A percentile compares a stretch with the other conserved stretches of the same genome.
phyloP scores from a whole-genome alignment of 2,113 vertebrate genomes.

The Cettia cetti region DNA sequence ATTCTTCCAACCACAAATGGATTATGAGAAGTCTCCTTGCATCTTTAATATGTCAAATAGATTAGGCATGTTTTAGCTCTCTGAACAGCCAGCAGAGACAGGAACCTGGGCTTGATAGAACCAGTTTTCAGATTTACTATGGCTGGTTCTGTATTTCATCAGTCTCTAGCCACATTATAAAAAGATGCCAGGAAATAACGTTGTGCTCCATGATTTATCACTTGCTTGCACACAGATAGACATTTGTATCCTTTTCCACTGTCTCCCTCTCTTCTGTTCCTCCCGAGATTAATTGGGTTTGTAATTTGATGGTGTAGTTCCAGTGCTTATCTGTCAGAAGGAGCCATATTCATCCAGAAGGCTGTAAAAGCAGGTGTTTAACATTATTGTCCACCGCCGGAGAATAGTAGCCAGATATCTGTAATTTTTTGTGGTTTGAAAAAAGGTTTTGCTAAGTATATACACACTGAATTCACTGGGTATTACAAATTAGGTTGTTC shows the following conservation, averaged over 20 bases:
- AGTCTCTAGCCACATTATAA: neutral
- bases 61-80: neutral
- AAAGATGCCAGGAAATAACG: conserved; percentile 12
- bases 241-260: conserved; percentile 10
- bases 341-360: neutral
- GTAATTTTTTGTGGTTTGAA: neutral
- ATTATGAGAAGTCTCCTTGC: neutral
- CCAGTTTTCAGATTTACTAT: neutral
- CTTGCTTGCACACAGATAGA: neutral
- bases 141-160: conserved; percentile 26
- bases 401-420: neutral
- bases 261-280: neutral
- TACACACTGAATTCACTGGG: neutral
- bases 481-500: neutral
- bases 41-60: neutral
- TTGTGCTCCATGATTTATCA: conserved; percentile 10
- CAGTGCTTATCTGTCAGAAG: conserved; percentile 5
- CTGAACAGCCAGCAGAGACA: neutral
- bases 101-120: conserved; percentile 16
- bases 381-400: neutral
- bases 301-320: conserved; percentile 23
- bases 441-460: neutral
- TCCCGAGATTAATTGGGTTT: neutral
- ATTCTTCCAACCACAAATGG: neutral
- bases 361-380: conserved; percentile 10